Percentiles rank a stretch among this genome's conserved stretches.
phyloP scores from a whole-genome alignment of 2,797 vertebrate genomes.

The Acanthornis magna region DNA sequence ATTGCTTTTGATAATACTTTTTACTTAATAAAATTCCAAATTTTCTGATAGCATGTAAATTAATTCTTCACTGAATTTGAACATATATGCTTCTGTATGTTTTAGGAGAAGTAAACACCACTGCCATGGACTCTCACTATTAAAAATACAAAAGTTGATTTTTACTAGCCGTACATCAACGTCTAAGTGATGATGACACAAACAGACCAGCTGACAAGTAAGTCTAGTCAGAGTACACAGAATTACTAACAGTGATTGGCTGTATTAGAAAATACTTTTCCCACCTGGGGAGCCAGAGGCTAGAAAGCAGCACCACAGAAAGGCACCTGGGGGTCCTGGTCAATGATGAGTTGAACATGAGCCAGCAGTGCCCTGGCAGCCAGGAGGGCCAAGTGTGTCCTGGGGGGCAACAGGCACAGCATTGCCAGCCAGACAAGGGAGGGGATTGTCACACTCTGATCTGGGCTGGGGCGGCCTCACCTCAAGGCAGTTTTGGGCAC shows the following conservation, averaged over 20 bases:
- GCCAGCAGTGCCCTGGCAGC: background rate
- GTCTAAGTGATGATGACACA: background rate
- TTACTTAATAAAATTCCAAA: background rate
- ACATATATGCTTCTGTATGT: background rate
- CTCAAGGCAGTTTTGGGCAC: background rate
- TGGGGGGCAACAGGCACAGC: background rate
- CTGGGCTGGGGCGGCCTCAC: background rate
- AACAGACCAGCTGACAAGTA: background rate
- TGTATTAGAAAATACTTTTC: background rate
- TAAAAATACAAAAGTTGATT: background rate
- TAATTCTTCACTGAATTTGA: background rate
- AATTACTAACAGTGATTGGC: background rate
- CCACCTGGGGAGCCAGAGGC: too few relatives aligned
- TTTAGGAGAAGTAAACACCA: background rate
- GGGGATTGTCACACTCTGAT: fast-evolving
- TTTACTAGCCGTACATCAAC: background rate
- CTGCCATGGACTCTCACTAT: background rate
- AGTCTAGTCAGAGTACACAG: background rate
- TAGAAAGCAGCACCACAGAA: background rate
- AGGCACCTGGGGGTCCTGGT: background rate
- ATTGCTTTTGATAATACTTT: background rate
- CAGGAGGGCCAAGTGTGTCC: fast-evolving
- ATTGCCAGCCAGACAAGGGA: fast-evolving
- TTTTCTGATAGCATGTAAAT: background rate
- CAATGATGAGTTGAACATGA: fast-evolving